These are phyloP conservation scores for Callimorpha dominula DNA, from an alignment of 2,888 invertebrate genomes.

Conservation along the genomic window DNA sequence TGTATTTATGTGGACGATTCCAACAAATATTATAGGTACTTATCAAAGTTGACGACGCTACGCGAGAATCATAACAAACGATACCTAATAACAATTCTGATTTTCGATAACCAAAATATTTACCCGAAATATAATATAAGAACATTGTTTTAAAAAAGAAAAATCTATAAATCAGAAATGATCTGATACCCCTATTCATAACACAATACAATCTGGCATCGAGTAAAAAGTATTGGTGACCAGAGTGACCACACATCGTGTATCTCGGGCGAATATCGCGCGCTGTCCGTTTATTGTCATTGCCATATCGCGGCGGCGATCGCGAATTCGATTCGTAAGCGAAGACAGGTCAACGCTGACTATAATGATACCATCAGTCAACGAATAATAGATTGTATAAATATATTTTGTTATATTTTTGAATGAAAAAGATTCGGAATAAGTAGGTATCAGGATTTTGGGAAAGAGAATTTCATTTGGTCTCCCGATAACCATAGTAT, in stretches of 20 bases:
- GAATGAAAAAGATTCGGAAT: slow-evolving; percentile 3
- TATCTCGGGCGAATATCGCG: slow-evolving; percentile 69
- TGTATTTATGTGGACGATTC: neutral
- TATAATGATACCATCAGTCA: slow-evolving; percentile 74
- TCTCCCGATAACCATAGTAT: neutral
- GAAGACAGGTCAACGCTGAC: slow-evolving; percentile 66
- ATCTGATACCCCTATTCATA: slow-evolving; percentile 57
- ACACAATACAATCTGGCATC: slow-evolving; percentile 84
- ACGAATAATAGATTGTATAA: slow-evolving; percentile 41
- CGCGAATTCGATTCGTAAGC: slow-evolving; percentile 66
- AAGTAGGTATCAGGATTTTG: neutral
- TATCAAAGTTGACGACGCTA: neutral
- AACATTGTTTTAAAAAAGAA: slow-evolving; percentile 12
- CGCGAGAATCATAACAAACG: neutral
- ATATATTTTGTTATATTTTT: slow-evolving; percentile 16
- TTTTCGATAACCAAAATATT: slow-evolving; percentile 19
- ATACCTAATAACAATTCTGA: slow-evolving; percentile 3
- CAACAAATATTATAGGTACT: neutral
- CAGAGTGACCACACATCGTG: slow-evolving; percentile 77
- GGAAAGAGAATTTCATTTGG: neutral
- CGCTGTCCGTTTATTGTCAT: slow-evolving; percentile 79
- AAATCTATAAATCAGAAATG: slow-evolving; percentile 32
- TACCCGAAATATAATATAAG: slow-evolving; percentile 15
- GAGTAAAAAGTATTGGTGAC: slow-evolving; percentile 74
- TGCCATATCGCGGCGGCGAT: slow-evolving; percentile 71